Evolutionary conservation across 1,140 invertebrate genomes (phyloP).

Genomic region (Marisa cornuarietis): DNA sequence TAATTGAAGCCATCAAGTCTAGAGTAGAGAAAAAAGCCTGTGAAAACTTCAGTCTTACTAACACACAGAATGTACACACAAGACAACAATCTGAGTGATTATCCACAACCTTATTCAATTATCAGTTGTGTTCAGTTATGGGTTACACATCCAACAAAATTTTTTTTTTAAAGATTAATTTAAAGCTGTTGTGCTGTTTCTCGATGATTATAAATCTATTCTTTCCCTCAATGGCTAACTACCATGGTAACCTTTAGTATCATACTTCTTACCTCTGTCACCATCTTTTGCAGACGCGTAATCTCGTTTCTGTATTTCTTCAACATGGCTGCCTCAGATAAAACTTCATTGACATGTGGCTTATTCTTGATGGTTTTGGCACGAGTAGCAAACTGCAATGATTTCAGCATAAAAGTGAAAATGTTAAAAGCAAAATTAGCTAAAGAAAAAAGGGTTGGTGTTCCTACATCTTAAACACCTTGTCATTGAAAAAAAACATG

Average conservation of each 20-base stretch:
- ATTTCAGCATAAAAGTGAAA: neutral
- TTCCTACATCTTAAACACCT: neutral
- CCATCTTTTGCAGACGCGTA: conserved; percentile 43
- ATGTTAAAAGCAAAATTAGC: neutral
- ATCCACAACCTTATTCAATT: no score
- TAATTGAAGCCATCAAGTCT: no score
- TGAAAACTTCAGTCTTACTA: no score
- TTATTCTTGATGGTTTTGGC: conserved; percentile 72
- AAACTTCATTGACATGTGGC: conserved; percentile 70
- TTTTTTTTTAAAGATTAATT: neutral
- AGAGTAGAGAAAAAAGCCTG: no score
- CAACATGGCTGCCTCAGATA: conserved; percentile 58
- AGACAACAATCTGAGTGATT: no score
- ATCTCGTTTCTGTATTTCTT: conserved; percentile 56
- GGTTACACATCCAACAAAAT: neutral
- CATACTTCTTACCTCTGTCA: conserved; percentile 45
- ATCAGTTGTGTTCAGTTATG: no score
- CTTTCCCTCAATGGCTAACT: no score
- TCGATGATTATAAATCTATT: neutral
- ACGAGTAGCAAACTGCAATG: conserved; percentile 70
- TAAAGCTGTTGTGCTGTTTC: conserved; percentile 6
- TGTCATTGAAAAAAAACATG: neutral
- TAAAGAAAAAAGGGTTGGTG: neutral
- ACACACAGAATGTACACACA: no score
- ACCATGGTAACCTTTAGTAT: no score